Evolutionary conservation across 2,888 invertebrate species (phyloP).

Genomic region (Agrilus cyanescens): DNA sequence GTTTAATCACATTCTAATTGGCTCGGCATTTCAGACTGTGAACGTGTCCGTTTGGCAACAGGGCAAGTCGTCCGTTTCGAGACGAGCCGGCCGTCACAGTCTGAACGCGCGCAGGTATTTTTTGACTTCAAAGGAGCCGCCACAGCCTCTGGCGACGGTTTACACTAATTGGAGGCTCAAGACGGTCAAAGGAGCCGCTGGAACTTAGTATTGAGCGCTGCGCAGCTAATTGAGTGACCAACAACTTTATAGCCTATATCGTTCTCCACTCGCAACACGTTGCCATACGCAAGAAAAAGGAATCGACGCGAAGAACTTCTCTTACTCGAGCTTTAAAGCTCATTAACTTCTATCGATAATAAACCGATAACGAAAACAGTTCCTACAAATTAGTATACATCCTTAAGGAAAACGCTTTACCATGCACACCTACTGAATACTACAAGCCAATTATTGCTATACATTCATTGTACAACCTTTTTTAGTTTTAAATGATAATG

Average conservation of each 20-base stretch:
- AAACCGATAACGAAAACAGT: too few species aligned
- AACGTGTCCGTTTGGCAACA: conserved; percentile 7
- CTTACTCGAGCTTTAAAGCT: too few species aligned
- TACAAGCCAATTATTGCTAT: too few species aligned
- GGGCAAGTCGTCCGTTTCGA: background rate
- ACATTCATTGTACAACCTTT: too few species aligned
- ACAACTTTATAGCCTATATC: conserved; percentile 31
- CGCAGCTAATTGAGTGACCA: conserved; percentile 38
- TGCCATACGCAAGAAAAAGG: too few species aligned
- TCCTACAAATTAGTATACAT: too few species aligned
- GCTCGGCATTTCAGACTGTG: conserved; percentile 24
- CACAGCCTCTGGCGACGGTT: conserved; percentile 36
- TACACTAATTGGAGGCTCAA: conserved; percentile 40
- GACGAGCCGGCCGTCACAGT: conserved; percentile 21
- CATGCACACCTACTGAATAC: too few species aligned
- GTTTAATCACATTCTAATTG: conserved; percentile 32
- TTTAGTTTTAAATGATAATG: too few species aligned
- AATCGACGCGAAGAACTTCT: too few species aligned
- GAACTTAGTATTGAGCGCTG: conserved; percentile 39
- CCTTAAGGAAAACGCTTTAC: too few species aligned
- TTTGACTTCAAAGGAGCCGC: conserved; percentile 36
- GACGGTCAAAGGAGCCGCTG: conserved; percentile 38
- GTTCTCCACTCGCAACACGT: too few species aligned
- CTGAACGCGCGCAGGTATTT: conserved; percentile 34
- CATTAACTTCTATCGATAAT: too few species aligned